These are phyloP conservation scores for Lepidocyrtoides sp. DNA, from an alignment of 2,888 invertebrate genomes.

Conservation along the genomic window DNA sequence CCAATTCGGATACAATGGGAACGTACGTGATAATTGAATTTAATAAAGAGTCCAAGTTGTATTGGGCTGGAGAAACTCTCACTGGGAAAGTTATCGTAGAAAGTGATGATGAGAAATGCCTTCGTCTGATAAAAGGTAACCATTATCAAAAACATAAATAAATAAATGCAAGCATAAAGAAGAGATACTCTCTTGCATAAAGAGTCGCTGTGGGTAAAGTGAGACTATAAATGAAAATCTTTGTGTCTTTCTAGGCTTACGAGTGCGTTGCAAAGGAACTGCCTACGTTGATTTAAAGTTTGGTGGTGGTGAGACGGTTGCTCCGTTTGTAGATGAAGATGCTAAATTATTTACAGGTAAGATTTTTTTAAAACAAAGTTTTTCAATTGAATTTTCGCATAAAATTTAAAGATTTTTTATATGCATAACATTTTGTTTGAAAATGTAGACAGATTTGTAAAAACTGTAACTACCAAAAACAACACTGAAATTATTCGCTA, in stretches of 20 bases:
- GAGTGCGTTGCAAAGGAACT: constrained; percentile 71
- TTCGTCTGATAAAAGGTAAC: constrained; percentile 77
- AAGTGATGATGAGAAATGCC: constrained; percentile 72
- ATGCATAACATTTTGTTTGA: background rate
- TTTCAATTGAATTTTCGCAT: too few species aligned
- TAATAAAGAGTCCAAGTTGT: constrained; percentile 67
- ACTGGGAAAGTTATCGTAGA: constrained; percentile 67
- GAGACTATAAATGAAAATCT: background rate
- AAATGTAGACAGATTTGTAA: constrained; percentile 59
- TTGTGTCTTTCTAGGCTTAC: constrained; percentile 35
- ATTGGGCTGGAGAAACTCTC: constrained; percentile 72
- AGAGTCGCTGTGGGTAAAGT: background rate
- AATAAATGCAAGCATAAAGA: background rate
- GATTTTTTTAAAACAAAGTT: too few species aligned
- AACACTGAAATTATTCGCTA: constrained; percentile 47
- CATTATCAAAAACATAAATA: background rate
- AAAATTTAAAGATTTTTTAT: too few species aligned
- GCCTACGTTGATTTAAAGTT: constrained; percentile 74
- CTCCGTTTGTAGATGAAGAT: constrained; percentile 74
- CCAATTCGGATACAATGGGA: constrained; percentile 45
- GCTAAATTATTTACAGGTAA: constrained; percentile 71
- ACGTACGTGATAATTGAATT: constrained; percentile 69
- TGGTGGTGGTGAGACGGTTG: constrained; percentile 57
- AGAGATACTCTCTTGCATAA: too few species aligned
- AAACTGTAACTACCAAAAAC: constrained; percentile 15